These are phyloP conservation scores for Myodes glareolus DNA, from an alignment of 2,113 vertebrate genomes.

Conservation along the genomic window DNA sequence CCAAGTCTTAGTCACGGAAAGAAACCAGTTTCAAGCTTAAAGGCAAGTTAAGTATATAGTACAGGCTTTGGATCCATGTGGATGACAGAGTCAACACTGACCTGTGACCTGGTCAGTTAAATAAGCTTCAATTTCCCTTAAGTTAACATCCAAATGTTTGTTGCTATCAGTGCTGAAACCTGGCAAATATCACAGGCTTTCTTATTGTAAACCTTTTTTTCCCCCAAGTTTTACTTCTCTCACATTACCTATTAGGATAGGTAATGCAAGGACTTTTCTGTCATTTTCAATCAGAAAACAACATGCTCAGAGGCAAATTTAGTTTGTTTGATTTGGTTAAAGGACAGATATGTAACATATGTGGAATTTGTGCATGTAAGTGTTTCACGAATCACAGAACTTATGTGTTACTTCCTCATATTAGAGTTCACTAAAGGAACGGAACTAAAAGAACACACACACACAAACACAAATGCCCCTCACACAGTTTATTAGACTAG, in stretches of 20 bases:
- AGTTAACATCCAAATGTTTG: background rate
- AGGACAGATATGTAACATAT: too few relatives aligned
- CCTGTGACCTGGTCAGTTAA: background rate
- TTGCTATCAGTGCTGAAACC: background rate
- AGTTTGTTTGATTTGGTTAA: background rate
- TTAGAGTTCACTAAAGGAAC: background rate
- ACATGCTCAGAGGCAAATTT: background rate
- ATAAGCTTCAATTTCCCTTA: background rate
- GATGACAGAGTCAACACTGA: background rate
- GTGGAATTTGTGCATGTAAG: background rate
- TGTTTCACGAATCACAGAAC: background rate
- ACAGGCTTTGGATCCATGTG: background rate
- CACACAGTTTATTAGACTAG: background rate
- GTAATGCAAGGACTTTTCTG: background rate
- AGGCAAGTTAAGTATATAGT: background rate
- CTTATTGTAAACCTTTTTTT: background rate
- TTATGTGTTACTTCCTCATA: background rate
- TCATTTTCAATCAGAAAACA: conserved; percentile 1
- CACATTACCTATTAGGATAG: background rate
- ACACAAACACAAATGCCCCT: background rate
- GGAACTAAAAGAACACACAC: background rate
- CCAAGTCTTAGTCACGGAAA: background rate
- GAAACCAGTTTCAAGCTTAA: background rate
- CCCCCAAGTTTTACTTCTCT: background rate
- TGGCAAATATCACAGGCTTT: conserved; percentile 5